These are phyloP conservation scores for Subacronicta megacephala DNA, from an alignment of 2,888 invertebrate genomes.

Conservation along the genomic window DNA sequence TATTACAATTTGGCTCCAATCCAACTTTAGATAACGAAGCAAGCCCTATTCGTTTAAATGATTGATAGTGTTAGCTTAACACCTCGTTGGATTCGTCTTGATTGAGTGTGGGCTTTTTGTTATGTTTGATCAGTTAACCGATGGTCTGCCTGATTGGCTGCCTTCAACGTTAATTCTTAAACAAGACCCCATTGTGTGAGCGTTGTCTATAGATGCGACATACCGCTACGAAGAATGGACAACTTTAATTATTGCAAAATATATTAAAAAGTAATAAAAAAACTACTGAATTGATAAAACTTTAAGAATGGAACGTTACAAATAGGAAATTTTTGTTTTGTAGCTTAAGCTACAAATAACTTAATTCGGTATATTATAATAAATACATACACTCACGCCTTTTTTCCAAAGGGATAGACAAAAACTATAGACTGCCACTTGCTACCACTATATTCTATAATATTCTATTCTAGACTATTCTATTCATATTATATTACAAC, in stretches of 20 bases:
- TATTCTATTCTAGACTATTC: no score
- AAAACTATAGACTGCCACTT: no score
- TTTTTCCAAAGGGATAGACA: no score
- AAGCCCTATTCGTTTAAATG: slow-evolving; percentile 70
- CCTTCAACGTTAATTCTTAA: slow-evolving; percentile 83
- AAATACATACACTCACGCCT: no score
- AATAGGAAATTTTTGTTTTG: no score
- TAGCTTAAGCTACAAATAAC: no score
- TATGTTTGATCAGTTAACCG: slow-evolving; percentile 87
- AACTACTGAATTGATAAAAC: no score
- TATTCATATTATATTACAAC: no score
- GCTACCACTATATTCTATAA: no score
- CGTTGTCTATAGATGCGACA: slow-evolving; percentile 45
- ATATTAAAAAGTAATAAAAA: no score
- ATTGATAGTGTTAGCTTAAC: slow-evolving; percentile 86
- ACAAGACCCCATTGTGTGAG: slow-evolving; percentile 80
- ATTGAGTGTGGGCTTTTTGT: slow-evolving; percentile 87
- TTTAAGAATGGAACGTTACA: no score
- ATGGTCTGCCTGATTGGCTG: slow-evolving; percentile 82
- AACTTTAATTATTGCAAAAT: background rate
- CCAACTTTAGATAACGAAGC: slow-evolving; percentile 79
- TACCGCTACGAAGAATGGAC: slow-evolving; percentile 19
- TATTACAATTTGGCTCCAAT: slow-evolving; percentile 84
- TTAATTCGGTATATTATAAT: no score
- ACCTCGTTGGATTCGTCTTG: slow-evolving; percentile 84